phyloP scores from a whole-genome alignment of 1,140 invertebrate genomes.

The Drosophila paulistorum region DNA sequence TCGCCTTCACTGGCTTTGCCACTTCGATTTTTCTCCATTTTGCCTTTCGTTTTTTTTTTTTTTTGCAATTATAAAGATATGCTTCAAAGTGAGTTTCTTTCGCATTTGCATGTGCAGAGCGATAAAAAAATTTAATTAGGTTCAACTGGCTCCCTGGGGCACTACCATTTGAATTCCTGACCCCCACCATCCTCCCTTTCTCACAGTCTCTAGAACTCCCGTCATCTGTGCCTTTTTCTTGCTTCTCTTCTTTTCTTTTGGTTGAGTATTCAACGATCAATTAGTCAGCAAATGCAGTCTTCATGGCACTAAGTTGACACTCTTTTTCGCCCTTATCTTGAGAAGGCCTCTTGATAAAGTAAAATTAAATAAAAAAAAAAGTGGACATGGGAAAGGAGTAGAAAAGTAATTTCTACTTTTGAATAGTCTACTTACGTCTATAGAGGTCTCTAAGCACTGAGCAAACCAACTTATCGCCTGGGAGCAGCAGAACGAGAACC shows the following conservation, averaged over 20 bases:
- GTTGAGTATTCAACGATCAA: slow-evolving; percentile 45
- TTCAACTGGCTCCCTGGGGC: slow-evolving; percentile 54
- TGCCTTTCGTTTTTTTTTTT: slow-evolving; percentile 8
- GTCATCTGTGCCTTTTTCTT: background rate
- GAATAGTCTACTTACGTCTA: slow-evolving; percentile 24
- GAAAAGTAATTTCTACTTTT: slow-evolving; percentile 36
- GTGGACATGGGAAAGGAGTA: background rate
- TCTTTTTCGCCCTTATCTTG: slow-evolving; percentile 46
- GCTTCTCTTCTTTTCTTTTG: background rate
- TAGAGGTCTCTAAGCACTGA: slow-evolving; percentile 24
- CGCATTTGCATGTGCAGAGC: slow-evolving; percentile 36
- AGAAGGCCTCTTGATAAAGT: slow-evolving; percentile 5
- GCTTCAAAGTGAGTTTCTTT: slow-evolving; percentile 61
- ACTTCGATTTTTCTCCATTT: slow-evolving; percentile 37
- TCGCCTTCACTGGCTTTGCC: slow-evolving; percentile 32
- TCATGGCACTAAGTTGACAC: slow-evolving; percentile 50
- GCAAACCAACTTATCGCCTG: slow-evolving; percentile 40
- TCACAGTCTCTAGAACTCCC: background rate
- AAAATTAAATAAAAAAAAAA: slow-evolving; percentile 4
- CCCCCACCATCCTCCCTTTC: background rate
- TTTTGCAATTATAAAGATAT: slow-evolving; percentile 76
- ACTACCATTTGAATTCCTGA: background rate
- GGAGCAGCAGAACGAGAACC: slow-evolving; percentile 18
- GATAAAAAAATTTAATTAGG: slow-evolving; percentile 74
- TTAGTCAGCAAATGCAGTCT: slow-evolving; percentile 59